A percentile compares a stretch with the other conserved stretches of the same genome.
phyloP scores from a whole-genome alignment of 2,888 invertebrate genomes.

The Oasisia sp. region DNA sequence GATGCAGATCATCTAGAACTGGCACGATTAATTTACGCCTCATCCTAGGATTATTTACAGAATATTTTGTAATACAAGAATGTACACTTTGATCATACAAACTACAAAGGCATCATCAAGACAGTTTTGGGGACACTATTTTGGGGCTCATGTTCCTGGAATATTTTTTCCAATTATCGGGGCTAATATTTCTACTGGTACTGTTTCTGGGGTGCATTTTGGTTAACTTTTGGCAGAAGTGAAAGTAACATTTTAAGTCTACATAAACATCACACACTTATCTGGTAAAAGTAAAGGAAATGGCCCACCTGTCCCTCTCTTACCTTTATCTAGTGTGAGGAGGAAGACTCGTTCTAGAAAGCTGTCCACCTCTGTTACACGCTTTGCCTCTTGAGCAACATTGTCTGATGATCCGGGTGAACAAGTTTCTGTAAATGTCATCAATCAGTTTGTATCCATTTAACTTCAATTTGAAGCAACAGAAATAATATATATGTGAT shows the following conservation, averaged over 20 bases:
- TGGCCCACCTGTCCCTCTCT: background rate
- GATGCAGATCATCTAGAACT: too few relatives aligned
- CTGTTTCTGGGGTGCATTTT: background rate
- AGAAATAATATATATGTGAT: background rate
- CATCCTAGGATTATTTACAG: too few relatives aligned
- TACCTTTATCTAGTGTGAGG: constrained; percentile 59
- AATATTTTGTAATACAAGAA: too few relatives aligned
- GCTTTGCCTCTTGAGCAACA: constrained; percentile 14
- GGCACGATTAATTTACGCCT: too few relatives aligned
- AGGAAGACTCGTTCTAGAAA: constrained; percentile 56
- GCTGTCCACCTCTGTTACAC: constrained; percentile 43
- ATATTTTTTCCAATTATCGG: too few relatives aligned
- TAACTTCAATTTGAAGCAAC: background rate
- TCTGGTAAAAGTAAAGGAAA: background rate
- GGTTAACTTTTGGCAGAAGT: background rate
- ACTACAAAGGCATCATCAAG: background rate
- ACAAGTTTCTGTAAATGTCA: background rate
- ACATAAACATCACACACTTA: background rate
- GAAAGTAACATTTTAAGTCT: background rate
- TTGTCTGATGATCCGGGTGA: background rate
- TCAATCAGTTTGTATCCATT: background rate
- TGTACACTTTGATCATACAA: background rate
- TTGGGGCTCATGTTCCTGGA: too few relatives aligned
- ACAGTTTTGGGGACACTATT: too few relatives aligned
- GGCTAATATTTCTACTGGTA: too few relatives aligned